Conservation (phyloP, 2,888 invertebrate species). For the Eilema sororculum region DNA sequence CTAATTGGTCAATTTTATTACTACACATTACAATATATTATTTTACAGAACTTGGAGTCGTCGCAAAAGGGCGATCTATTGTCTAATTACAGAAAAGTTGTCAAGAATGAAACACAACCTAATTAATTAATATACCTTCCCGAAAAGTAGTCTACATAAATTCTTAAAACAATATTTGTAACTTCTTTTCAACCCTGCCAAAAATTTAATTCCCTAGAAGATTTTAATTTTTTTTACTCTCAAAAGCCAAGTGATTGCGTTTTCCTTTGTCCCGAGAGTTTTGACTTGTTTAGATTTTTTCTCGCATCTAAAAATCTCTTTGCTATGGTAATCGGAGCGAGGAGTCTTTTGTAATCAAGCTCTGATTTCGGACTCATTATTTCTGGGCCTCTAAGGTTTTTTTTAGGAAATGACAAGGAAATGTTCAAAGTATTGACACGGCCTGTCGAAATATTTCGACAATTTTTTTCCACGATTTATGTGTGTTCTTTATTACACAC, state of each 20-base stretch:
- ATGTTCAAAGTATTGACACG: slow-evolving; percentile 11
- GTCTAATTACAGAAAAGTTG: too few relatives aligned
- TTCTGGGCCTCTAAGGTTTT: slow-evolving; percentile 44
- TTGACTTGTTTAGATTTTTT: slow-evolving; percentile 50
- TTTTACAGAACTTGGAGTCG: too few relatives aligned
- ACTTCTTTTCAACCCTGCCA: slow-evolving; percentile 11
- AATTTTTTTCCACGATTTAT: background rate
- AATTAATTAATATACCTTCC: background rate
- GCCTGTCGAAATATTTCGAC: background rate
- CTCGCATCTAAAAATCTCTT: slow-evolving; percentile 39
- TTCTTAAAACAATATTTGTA: slow-evolving; percentile 7
- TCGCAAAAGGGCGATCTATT: background rate
- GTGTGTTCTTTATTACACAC: background rate
- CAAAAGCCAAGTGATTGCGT: slow-evolving; percentile 37
- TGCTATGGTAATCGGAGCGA: slow-evolving; percentile 51
- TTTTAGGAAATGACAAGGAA: slow-evolving; percentile 23
- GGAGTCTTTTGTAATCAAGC: slow-evolving; percentile 53
- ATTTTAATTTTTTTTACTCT: slow-evolving; percentile 33
- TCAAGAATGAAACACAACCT: background rate
- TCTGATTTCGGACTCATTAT: slow-evolving; percentile 58
- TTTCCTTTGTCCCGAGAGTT: slow-evolving; percentile 40
- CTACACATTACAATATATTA: too few relatives aligned
- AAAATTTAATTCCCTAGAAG: slow-evolving; percentile 18
- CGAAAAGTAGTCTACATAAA: background rate
- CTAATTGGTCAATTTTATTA: background rate